These are phyloP conservation scores for Progne subis DNA, from an alignment of 2,113 vertebrate species.

Conservation along the genomic window DNA sequence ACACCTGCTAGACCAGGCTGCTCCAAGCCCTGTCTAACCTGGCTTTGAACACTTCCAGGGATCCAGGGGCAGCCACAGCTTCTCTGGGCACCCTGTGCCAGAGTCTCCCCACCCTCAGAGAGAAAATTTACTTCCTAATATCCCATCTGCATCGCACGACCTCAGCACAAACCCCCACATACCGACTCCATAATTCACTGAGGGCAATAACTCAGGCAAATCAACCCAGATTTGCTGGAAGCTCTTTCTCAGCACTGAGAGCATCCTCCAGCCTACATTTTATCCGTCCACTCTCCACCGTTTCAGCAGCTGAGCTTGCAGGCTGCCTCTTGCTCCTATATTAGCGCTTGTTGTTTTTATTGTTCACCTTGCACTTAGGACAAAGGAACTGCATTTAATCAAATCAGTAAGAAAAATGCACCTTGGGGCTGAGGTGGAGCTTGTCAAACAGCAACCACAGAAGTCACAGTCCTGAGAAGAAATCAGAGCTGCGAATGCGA, in stretches of 20 bases:
- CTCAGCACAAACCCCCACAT: not conserved
- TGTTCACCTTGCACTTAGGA: not conserved
- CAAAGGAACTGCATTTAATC: not conserved
- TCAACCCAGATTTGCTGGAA: not conserved
- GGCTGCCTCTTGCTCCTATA: not conserved
- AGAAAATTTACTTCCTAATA: not conserved
- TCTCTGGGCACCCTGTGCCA: not conserved
- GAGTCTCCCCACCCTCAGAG: not conserved
- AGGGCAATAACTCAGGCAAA: not conserved
- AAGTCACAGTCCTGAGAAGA: not conserved
- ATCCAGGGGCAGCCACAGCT: not conserved
- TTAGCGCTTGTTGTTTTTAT: not conserved
- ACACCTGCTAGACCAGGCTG: rapidly evolving
- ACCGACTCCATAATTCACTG: not conserved
- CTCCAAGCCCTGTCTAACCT: not conserved
- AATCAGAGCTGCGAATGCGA: not conserved
- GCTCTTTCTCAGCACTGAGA: not conserved
- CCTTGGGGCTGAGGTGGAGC: rapidly evolving
- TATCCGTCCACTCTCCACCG: not conserved
- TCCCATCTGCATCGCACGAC: not conserved
- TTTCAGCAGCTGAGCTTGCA: constrained; percentile 50
- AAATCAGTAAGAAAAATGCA: not conserved
- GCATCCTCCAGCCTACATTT: constrained; percentile 14
- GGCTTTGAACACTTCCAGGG: not conserved
- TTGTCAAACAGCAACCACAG: not conserved